phyloP scores from a whole-genome alignment of 2,113 vertebrate species.

The Macheiramphus alcinus region DNA sequence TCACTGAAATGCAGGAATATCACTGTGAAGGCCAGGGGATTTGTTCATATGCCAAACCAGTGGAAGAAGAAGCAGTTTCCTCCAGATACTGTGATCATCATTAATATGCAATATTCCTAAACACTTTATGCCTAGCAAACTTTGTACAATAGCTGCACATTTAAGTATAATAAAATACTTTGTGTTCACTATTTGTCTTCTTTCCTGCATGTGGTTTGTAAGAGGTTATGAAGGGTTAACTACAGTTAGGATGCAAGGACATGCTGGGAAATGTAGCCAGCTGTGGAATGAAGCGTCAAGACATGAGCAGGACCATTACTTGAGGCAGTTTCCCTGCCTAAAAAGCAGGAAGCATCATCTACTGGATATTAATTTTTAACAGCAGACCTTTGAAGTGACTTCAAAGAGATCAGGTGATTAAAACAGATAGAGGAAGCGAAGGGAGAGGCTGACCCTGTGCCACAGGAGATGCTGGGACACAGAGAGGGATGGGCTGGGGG shows the following conservation, averaged over 20 bases:
- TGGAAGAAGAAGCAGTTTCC: not conserved
- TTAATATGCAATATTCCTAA: not conserved
- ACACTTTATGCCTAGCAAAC: not conserved
- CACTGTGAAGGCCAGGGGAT: not conserved
- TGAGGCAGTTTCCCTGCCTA: not conserved
- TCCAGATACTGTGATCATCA: not conserved
- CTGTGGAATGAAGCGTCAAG: not conserved
- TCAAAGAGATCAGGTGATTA: not conserved
- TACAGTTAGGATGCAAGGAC: not conserved
- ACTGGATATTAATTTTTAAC: not conserved
- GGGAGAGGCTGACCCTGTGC: not conserved
- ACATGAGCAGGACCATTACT: not conserved
- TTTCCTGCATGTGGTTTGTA: not conserved
- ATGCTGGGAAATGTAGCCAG: not conserved
- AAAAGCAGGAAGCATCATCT: not conserved
- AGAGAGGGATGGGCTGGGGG: not conserved
- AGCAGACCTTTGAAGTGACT: conserved; percentile 29
- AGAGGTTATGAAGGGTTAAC: not conserved
- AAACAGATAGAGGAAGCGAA: not conserved
- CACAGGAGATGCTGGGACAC: not conserved
- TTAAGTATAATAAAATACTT: not conserved
- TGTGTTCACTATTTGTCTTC: not conserved
- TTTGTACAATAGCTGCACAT: not conserved
- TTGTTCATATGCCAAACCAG: not conserved
- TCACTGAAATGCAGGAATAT: not conserved